Evolutionary conservation across 2,797 vertebrate species (phyloP).

Genomic region (Sebastes steindachneri): DNA sequence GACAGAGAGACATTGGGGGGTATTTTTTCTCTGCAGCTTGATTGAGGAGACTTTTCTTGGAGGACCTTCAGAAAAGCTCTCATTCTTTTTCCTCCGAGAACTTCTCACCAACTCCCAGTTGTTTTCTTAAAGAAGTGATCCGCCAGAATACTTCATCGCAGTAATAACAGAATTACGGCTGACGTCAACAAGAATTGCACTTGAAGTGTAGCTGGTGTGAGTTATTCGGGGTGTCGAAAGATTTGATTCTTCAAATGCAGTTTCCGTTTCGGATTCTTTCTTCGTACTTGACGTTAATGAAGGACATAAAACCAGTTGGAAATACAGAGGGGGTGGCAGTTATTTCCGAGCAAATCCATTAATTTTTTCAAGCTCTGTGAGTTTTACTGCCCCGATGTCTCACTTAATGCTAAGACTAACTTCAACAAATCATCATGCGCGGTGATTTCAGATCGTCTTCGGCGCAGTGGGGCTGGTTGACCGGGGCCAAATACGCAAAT

Average conservation of each 20-base stretch:
- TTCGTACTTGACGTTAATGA: constrained; percentile 45
- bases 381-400: constrained; percentile 38
- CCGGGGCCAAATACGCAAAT: background rate
- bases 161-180: constrained; percentile 74
- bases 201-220: constrained; percentile 67
- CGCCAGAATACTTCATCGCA: constrained; percentile 72
- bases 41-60: constrained; percentile 51
- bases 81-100: constrained; percentile 54
- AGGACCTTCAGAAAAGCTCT: constrained; percentile 52
- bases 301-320: constrained; percentile 54
- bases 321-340: constrained; percentile 24
- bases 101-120: constrained; percentile 59
- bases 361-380: background rate
- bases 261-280: constrained; percentile 43
- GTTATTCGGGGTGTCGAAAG: constrained; percentile 73
- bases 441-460: constrained; percentile 22
- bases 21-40: constrained; percentile 28
- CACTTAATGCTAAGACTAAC: constrained; percentile 10
- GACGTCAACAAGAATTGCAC: constrained; percentile 75
- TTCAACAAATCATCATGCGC: background rate
- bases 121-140: constrained; percentile 70
- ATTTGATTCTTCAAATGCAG: constrained; percentile 66
- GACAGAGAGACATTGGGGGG: background rate
- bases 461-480: background rate
- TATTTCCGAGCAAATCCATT: constrained; percentile 54